Evolutionary conservation across 2,797 vertebrate genomes (phyloP).

Genomic region (Diceros bicornis): DNA sequence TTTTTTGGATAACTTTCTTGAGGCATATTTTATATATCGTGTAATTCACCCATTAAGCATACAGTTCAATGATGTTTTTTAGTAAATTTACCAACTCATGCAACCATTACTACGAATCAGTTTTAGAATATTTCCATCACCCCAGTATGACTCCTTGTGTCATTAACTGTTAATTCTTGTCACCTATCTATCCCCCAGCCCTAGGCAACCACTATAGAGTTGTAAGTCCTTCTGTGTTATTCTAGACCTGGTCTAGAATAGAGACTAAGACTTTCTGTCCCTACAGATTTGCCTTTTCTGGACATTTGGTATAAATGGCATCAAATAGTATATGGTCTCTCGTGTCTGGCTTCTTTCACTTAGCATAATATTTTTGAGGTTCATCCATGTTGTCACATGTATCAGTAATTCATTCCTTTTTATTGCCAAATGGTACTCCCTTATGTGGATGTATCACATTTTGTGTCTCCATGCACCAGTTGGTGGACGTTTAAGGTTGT

Average conservation of each 20-base stretch:
- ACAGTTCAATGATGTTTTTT: neutral
- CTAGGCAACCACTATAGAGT: neutral
- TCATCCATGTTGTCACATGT: neutral
- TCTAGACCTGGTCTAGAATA: neutral
- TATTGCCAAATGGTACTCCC: neutral
- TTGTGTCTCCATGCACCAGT: neutral
- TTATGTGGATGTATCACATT: neutral
- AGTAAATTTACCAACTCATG: neutral
- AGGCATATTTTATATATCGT: neutral
- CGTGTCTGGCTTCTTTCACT: neutral
- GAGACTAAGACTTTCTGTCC: neutral
- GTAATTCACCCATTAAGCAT: neutral
- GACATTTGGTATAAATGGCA: neutral
- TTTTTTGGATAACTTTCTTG: neutral
- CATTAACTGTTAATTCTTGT: neutral
- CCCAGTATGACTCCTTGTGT: neutral
- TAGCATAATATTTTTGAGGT: neutral
- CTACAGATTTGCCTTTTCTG: neutral
- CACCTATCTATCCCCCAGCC: neutral
- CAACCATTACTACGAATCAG: neutral
- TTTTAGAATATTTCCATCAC: neutral
- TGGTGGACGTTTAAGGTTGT: neutral
- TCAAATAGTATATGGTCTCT: neutral
- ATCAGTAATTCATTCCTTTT: neutral
- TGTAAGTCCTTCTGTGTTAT: neutral